Conservation (phyloP, 2,888 invertebrate species). For the Eumerus sabulonum region DNA sequence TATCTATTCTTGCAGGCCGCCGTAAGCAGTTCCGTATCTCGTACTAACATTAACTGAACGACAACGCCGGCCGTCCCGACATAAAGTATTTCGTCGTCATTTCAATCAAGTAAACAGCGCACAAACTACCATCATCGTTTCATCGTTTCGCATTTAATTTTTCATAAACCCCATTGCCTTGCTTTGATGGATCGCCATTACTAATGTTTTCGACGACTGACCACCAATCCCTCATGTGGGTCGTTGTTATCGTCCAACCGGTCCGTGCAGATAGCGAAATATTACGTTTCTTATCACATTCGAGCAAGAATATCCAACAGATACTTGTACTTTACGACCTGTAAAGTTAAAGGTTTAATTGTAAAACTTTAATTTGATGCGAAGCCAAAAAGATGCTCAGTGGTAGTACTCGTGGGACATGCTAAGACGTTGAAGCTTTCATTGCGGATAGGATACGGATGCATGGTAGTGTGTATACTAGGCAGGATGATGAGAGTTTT, state of each 20-base stretch:
- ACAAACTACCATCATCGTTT: slow-evolving; percentile 19
- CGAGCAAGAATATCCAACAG: slow-evolving; percentile 32
- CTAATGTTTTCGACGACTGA: slow-evolving; percentile 49
- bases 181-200: slow-evolving; percentile 56
- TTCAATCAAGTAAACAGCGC: slow-evolving; percentile 57
- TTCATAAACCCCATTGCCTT: slow-evolving; percentile 46
- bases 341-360: slow-evolving; percentile 70
- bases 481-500: slow-evolving; percentile 39
- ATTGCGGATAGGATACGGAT: slow-evolving; percentile 1
- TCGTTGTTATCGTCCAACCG: too few relatives aligned
- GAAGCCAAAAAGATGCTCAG: slow-evolving; percentile 54
- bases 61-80: slow-evolving; percentile 4
- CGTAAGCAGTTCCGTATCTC: too few relatives aligned
- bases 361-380: slow-evolving; percentile 70
- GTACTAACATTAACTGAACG: background rate
- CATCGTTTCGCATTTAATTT: slow-evolving; percentile 44
- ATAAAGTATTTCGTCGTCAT: slow-evolving; percentile 40
- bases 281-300: slow-evolving; percentile 41
- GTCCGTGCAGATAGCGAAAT: slow-evolving; percentile 8
- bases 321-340: slow-evolving; percentile 64
- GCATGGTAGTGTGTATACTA: slow-evolving; percentile 34
- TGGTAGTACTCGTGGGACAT: slow-evolving; percentile 24
- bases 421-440: slow-evolving; percentile 4
- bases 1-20: slow-evolving; percentile 9
- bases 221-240: background rate